Conservation (phyloP, 2,888 invertebrate species). For the Lacanobia wlatinum region DNA sequence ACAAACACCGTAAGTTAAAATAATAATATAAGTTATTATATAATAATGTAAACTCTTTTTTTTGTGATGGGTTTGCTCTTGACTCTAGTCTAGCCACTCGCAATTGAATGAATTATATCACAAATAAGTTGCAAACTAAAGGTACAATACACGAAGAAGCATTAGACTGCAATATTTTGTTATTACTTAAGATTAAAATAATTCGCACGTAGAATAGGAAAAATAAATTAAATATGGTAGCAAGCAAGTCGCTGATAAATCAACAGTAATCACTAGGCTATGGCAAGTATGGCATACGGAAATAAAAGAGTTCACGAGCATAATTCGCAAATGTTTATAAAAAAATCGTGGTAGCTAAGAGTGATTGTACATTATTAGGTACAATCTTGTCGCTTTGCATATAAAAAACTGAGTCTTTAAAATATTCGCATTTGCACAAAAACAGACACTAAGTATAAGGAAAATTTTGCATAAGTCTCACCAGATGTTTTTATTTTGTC, state of each 20-base stretch:
- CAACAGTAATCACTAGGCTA: neutral
- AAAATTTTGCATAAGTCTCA: slow-evolving; percentile 67
- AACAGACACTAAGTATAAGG: neutral
- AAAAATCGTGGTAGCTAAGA: neutral
- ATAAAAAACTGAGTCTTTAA: neutral
- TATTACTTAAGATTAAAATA: too few species aligned
- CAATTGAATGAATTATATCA: neutral
- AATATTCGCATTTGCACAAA: slow-evolving; percentile 32
- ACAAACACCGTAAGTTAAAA: too few species aligned
- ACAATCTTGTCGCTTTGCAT: neutral
- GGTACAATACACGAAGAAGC: neutral
- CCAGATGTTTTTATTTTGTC: slow-evolving; percentile 97
- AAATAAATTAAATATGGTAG: neutral
- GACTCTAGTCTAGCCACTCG: neutral
- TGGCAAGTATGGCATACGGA: neutral
- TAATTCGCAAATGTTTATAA: neutral
- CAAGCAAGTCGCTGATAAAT: slow-evolving; percentile 6
- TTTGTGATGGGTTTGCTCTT: too few species aligned
- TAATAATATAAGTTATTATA: too few species aligned
- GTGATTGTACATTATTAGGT: too few species aligned
- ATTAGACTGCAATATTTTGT: neutral
- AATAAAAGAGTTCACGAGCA: neutral
- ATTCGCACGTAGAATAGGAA: neutral
- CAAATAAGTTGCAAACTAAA: too few species aligned
- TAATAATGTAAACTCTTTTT: too few species aligned